A percentile compares a stretch with the other conserved stretches of the same genome.
These are phyloP conservation scores for Aurelia sp. DNA, from an alignment of 30 jellyfish, hydroid and myxozoan genomes.

Conservation along the genomic window DNA sequence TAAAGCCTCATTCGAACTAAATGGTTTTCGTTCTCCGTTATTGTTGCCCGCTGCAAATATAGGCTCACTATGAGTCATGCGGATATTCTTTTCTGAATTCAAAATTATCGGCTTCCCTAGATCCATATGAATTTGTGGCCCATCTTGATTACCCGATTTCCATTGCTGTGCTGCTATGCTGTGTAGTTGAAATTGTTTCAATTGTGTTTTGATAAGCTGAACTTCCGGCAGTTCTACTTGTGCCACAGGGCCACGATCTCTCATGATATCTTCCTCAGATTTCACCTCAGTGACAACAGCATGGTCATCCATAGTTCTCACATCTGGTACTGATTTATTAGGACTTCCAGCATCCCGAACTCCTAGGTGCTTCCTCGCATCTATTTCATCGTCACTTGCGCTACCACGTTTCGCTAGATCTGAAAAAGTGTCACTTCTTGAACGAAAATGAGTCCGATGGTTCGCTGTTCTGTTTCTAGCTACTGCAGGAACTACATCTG, in stretches of 20 bases:
- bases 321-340: conserved; percentile 58
- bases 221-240: neutral
- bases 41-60: neutral
- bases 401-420: conserved; percentile 65
- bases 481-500: neutral
- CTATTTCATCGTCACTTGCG: conserved; percentile 30
- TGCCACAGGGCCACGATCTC: too few relatives aligned
- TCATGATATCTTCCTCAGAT: neutral
- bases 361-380: conserved; percentile 1
- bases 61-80: conserved; percentile 30
- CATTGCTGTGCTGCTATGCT: neutral
- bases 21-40: neutral
- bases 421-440: conserved; percentile 90
- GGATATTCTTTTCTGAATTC: conserved; percentile 54
- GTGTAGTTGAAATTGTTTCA: neutral
- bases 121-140: conserved; percentile 16
- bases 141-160: neutral
- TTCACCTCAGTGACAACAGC: neutral
- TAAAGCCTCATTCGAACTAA: neutral
- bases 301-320: conserved; percentile 14
- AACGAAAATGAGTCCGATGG: conserved; percentile 81
- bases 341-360: conserved; percentile 44
- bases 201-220: neutral
- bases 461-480: conserved; percentile 26
- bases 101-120: conserved; percentile 33